Evolutionary conservation across 1,140 invertebrate species (phyloP), one percentile per base, ranked within the genome.

Genomic region (Meloidogyne exigua): DNA sequence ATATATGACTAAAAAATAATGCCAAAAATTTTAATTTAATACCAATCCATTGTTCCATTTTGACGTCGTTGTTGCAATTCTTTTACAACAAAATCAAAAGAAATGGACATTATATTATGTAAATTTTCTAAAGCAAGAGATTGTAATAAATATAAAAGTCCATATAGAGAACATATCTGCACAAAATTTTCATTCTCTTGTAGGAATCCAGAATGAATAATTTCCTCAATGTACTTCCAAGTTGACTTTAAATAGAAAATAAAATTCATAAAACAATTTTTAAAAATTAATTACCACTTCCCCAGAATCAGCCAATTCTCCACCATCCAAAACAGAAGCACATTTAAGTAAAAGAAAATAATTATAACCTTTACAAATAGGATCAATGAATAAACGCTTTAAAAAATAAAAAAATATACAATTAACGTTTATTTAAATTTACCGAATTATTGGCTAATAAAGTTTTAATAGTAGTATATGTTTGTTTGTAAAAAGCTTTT

Each of bases 321-420:
- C 28, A 65, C 79, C 67, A 49, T 84, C 85, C n/a, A 82, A 69
- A 36, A 84, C 76, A 28, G 83, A 74, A 21, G 67, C 74, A 65
- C 84, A 82, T 36, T 84, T 84, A 13, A 87, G 49, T n/a, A 87
- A 69, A 36, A 72, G 26, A 62, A 83, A 83, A 42, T 86, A 76
- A 15, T 82, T 44, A 64, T 68, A 79, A 4, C 83, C 83, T 42
- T 84, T 36, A 36, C 49, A 65, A 18, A 66, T 39, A 23, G 76
- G 57, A 65, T 87, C 80, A 36, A 76, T 69, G 18, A 83, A 68
- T 36, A 73, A 64, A n/a, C 26, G 12, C 28, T 62, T 32, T 28
- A 64, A 57, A 49, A 42, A 13, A 63, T 28, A 69, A 23, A 32
- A 32, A 69, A 69, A 32, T 15, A 32, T 7, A 25, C 4, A 70